phyloP scores from a whole-genome alignment of 2,888 invertebrate genomes.

The Lissonota sp. region DNA sequence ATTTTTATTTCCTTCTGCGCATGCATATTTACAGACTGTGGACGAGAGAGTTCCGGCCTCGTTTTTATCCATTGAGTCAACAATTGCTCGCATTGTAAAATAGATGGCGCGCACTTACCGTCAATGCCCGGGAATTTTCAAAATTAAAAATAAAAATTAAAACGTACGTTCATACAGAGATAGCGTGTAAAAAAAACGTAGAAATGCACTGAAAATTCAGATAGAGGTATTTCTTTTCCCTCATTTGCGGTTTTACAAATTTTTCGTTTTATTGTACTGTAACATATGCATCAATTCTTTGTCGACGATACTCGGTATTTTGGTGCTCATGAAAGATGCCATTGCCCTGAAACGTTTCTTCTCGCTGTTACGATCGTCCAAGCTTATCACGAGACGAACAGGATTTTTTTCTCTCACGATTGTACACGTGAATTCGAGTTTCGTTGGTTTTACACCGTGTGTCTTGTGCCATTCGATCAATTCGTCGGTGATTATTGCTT shows the following conservation, averaged over 20 bases:
- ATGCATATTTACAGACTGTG: too few relatives aligned
- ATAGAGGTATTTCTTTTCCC: too few relatives aligned
- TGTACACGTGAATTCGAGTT: slow-evolving; percentile 78
- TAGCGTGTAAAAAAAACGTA: too few relatives aligned
- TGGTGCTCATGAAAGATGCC: slow-evolving; percentile 71
- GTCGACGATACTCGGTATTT: slow-evolving; percentile 73
- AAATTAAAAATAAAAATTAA: too few relatives aligned
- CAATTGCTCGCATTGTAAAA: too few relatives aligned
- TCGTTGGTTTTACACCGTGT: slow-evolving; percentile 60
- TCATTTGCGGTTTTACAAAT: neutral
- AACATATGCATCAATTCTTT: slow-evolving; percentile 74
- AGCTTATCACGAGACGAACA: slow-evolving; percentile 73
- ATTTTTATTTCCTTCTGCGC: too few relatives aligned
- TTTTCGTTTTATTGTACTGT: slow-evolving; percentile 64
- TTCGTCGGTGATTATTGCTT: slow-evolving; percentile 79
- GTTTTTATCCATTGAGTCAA: too few relatives aligned
- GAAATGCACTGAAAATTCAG: too few relatives aligned
- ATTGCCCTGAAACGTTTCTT: slow-evolving; percentile 78
- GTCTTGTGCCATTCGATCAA: slow-evolving; percentile 69
- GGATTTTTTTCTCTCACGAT: slow-evolving; percentile 75
- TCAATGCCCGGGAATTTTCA: too few relatives aligned
- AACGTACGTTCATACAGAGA: too few relatives aligned
- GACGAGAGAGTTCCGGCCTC: too few relatives aligned
- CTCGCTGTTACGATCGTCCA: slow-evolving; percentile 71
- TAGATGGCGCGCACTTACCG: too few relatives aligned